Evolutionary conservation across 2,888 invertebrate genomes (phyloP).

Genomic region (Gnatocerus cornutus): DNA sequence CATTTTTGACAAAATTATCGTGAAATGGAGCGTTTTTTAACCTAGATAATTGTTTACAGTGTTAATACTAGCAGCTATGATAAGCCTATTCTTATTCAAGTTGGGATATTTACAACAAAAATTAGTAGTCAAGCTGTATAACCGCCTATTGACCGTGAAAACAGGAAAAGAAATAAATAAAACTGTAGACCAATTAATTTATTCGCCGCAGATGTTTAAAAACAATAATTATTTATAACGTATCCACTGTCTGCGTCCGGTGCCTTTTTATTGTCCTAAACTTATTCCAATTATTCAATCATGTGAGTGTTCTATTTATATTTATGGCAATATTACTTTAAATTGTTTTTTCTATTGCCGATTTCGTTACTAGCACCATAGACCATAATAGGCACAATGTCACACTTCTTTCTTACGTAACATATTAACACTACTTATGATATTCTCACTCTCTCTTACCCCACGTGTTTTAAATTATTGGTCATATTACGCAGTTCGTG

Average conservation of each 20-base stretch:
- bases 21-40: no score
- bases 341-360: neutral
- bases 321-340: neutral
- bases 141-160: neutral
- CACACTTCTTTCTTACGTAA: neutral
- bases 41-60: no score
- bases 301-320: neutral
- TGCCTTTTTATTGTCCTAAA: neutral
- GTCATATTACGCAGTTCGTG: neutral
- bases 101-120: no score
- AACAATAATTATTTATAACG: neutral
- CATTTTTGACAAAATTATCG: no score
- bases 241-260: neutral
- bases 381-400: neutral
- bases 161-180: constrained; percentile 2
- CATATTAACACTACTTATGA: constrained; percentile 1
- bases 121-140: neutral
- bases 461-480: neutral
- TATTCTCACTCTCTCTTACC: neutral
- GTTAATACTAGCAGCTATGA: no score
- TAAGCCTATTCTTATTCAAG: no score
- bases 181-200: neutral
- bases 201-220: neutral
- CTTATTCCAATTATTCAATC: neutral
- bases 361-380: neutral